These are phyloP conservation scores for Drosophila saltans DNA, from an alignment of 1,140 invertebrate species.

Conservation along the genomic window DNA sequence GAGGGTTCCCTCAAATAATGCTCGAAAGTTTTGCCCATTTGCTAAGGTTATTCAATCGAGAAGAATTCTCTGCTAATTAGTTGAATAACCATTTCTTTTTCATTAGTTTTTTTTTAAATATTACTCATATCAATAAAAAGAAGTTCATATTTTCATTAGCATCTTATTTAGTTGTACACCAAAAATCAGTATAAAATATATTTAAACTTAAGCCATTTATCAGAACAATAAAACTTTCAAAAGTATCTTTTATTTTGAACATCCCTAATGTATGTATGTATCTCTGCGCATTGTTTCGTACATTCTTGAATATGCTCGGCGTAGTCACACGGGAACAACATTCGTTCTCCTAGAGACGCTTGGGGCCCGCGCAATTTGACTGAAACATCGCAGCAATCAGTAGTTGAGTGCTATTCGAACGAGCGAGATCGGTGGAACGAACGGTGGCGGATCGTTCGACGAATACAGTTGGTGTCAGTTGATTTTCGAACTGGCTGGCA, in stretches of 20 bases:
- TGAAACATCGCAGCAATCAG: slow-evolving; percentile 12
- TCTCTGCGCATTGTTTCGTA: not conserved
- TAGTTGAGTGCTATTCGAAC: slow-evolving; percentile 5
- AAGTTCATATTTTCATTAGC: too few species aligned
- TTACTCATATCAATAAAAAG: too few species aligned
- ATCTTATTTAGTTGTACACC: too few species aligned
- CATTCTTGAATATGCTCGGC: not conserved
- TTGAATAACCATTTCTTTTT: too few species aligned
- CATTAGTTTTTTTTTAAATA: too few species aligned
- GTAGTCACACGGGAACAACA: not conserved
- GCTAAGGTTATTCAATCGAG: not conserved
- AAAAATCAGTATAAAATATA: too few species aligned
- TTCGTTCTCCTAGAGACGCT: not conserved
- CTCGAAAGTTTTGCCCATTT: not conserved
- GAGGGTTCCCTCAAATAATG: not conserved
- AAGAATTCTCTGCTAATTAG: too few species aligned
- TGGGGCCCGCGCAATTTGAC: not conserved
- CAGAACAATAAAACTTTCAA: too few species aligned
- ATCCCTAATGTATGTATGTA: not conserved
- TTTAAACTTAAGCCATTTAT: too few species aligned
- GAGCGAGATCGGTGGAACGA: not conserved
- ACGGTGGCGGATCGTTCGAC: not conserved
- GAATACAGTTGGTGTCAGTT: not conserved
- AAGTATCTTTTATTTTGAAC: not conserved
- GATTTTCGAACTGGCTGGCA: not conserved